Conservation (phyloP, 2,888 invertebrate genomes). For the Selenia dentaria region DNA sequence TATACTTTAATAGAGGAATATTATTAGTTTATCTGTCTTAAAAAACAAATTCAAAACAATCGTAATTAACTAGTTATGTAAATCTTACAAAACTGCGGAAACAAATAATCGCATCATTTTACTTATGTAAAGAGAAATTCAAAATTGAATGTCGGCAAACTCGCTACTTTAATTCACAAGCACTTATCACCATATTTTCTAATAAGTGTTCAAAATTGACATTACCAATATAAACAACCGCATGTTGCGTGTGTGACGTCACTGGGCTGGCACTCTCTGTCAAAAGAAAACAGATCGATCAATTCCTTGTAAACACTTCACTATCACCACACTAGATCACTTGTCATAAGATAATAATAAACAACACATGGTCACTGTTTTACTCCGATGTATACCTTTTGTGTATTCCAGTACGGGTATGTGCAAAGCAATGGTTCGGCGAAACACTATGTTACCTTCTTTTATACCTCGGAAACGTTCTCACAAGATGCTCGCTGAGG, state of each 20-base stretch:
- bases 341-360: slow-evolving; percentile 13
- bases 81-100: too few species aligned
- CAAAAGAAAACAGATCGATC: slow-evolving; percentile 70
- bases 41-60: too few species aligned
- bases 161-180: too few species aligned
- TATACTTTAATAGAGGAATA: too few species aligned
- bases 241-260: slow-evolving; percentile 57
- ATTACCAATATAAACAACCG: slow-evolving; percentile 74
- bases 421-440: slow-evolving; percentile 74
- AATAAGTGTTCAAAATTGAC: slow-evolving; percentile 22
- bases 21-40: too few species aligned
- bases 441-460: slow-evolving; percentile 70
- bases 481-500: slow-evolving; percentile 67
- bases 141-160: too few species aligned
- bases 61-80: too few species aligned
- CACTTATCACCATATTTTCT: too few species aligned
- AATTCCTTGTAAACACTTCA: slow-evolving; percentile 32
- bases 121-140: too few species aligned
- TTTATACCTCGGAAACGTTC: slow-evolving; percentile 82
- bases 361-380: slow-evolving; percentile 27
- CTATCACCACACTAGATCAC: slow-evolving; percentile 49
- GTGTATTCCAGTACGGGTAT: slow-evolving; percentile 52
- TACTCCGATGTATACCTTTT: slow-evolving; percentile 43
- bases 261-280: slow-evolving; percentile 63
- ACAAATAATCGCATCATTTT: too few species aligned